phyloP scores from a whole-genome alignment of 2,797 vertebrate genomes.

The Protonibea diacanthus region DNA sequence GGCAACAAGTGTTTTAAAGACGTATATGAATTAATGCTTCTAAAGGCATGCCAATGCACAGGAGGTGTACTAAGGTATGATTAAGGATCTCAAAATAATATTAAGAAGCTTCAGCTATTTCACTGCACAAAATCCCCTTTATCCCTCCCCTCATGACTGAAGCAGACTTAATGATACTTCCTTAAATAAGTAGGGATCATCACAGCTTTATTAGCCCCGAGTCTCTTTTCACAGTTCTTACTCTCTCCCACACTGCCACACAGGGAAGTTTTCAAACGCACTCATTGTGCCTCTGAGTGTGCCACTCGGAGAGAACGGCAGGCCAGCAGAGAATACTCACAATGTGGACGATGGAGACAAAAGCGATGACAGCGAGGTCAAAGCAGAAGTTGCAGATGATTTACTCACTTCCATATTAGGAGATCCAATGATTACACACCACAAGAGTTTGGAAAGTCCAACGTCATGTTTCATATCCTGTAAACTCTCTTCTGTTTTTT shows the following conservation, averaged over 20 bases:
- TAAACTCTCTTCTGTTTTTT: slow-evolving; percentile 3
- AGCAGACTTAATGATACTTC: slow-evolving; percentile 53
- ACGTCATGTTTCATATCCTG: slow-evolving; percentile 28
- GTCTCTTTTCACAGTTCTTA: slow-evolving; percentile 49
- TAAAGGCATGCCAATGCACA: neutral
- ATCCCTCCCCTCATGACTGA: slow-evolving; percentile 15
- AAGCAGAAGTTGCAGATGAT: slow-evolving; percentile 66
- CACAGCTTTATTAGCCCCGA: slow-evolving; percentile 43
- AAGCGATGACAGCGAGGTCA: neutral
- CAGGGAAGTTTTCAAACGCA: neutral
- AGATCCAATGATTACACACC: neutral
- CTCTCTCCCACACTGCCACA: slow-evolving; percentile 2
- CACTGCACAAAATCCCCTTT: slow-evolving; percentile 44
- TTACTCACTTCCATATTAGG: slow-evolving; percentile 48
- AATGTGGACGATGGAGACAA: neutral
- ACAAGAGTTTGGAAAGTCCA: slow-evolving; percentile 42
- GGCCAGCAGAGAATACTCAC: neutral
- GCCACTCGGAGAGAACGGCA: neutral
- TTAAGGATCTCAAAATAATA: slow-evolving; percentile 26
- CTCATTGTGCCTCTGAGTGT: neutral
- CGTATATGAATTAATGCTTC: slow-evolving; percentile 24
- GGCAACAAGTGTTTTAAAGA: slow-evolving; percentile 12
- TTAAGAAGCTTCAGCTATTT: slow-evolving; percentile 37
- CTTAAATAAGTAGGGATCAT: slow-evolving; percentile 55
- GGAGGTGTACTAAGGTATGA: slow-evolving; percentile 20